A percentile compares a stretch with the other conserved stretches of the same genome.
These are phyloP conservation scores for Leptopilina drosophilae DNA, from an alignment of 2,888 invertebrate genomes.

Conservation along the genomic window DNA sequence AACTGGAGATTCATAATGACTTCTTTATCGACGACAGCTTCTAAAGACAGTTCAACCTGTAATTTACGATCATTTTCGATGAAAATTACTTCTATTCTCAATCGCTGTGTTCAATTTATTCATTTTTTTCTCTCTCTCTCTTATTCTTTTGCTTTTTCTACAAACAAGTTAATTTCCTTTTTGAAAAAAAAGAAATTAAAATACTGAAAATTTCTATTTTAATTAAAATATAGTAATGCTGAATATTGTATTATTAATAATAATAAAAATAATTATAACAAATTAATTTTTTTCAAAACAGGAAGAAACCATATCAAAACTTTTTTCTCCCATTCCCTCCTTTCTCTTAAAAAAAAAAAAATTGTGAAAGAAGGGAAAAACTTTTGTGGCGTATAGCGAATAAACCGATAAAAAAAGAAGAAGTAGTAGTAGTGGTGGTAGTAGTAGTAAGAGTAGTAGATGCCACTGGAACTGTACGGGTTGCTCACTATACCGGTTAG, in stretches of 20 bases:
- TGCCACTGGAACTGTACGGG: conserved; percentile 48
- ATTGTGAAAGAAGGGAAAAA: conserved; percentile 49
- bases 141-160: not conserved
- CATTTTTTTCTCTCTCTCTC: no score
- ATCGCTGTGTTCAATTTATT: conserved; percentile 1
- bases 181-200: not conserved
- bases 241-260: not conserved
- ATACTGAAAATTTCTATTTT: no score
- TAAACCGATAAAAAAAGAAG: conserved; percentile 59
- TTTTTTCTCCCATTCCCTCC: conserved; percentile 9
- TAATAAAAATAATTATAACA: no score
- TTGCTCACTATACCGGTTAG: conserved; percentile 45
- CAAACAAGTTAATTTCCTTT: not conserved
- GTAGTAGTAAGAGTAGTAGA: conserved; percentile 36
- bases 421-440: conserved; percentile 19
- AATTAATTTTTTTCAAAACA: not conserved
- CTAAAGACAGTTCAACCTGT: conserved; percentile 16
- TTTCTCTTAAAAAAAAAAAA: not conserved
- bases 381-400: conserved; percentile 59
- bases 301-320: conserved; percentile 37
- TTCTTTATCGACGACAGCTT: conserved; percentile 31
- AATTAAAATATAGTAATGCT: no score
- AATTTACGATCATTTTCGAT: conserved; percentile 4
- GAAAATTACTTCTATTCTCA: conserved; percentile 23
- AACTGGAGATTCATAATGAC: conserved; percentile 30